Evolutionary conservation across 1,140 invertebrate species (phyloP).

Genomic region (Pogonomyrmex barbatus): DNA sequence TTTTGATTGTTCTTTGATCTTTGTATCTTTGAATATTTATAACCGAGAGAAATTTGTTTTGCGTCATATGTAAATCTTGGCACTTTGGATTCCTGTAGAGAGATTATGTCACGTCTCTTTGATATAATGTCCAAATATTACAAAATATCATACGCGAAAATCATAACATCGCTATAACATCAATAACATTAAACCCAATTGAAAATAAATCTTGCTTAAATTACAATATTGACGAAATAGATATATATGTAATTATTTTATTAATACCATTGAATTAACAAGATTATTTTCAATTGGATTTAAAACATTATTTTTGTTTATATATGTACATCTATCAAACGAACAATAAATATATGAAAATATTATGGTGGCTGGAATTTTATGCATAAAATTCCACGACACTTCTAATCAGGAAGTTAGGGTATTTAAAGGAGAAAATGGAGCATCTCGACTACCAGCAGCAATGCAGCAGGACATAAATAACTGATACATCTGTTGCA

Average conservation of each 20-base stretch:
- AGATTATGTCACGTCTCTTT: background rate
- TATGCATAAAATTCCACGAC: background rate
- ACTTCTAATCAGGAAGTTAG: background rate
- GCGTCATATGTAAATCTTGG: background rate
- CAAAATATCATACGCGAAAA: background rate
- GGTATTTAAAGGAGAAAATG: conserved; percentile 24
- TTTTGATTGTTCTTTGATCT: background rate
- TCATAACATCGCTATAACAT: too few species aligned
- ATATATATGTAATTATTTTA: too few species aligned
- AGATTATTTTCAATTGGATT: too few species aligned
- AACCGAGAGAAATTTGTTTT: background rate
- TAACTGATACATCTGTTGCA: conserved; percentile 37
- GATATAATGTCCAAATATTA: background rate
- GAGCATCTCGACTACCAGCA: background rate
- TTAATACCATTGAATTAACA: too few species aligned
- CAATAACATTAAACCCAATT: too few species aligned
- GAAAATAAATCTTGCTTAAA: too few species aligned
- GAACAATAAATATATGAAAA: background rate
- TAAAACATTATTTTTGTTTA: too few species aligned
- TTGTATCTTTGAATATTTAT: background rate
- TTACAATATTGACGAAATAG: too few species aligned
- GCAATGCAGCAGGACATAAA: background rate
- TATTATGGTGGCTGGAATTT: background rate
- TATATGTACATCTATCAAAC: background rate
- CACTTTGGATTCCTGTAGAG: background rate